Evolutionary conservation across 2,797 vertebrate species (phyloP).

Genomic region (Peromyscus attwateri): DNA sequence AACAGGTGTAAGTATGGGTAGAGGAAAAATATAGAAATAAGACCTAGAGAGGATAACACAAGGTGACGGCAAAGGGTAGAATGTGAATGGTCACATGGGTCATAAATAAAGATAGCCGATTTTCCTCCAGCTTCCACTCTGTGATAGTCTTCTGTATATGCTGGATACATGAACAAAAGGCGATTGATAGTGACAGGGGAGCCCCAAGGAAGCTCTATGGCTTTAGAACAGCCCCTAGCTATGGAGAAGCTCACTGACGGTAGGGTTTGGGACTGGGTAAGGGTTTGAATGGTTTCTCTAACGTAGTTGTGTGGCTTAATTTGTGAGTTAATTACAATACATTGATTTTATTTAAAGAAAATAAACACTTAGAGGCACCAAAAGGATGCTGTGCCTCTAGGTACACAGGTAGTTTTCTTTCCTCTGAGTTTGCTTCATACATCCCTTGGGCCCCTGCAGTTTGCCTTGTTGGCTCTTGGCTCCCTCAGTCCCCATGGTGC

Average conservation of each 20-base stretch:
- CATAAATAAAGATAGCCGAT: background rate
- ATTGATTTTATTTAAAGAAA: background rate
- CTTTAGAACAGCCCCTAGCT: background rate
- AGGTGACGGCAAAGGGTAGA: background rate
- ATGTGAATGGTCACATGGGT: background rate
- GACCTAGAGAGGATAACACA: background rate
- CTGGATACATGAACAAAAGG: background rate
- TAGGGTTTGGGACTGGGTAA: background rate
- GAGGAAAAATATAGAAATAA: background rate
- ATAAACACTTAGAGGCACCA: background rate
- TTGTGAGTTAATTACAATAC: background rate
- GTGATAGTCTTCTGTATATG: background rate
- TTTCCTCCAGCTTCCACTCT: background rate
- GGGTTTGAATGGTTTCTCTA: background rate
- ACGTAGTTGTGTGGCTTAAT: background rate
- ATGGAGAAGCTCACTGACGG: background rate
- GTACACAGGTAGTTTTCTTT: background rate
- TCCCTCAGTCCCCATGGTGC: background rate
- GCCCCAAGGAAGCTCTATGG: background rate
- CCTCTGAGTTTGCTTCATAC: conserved; percentile 15
- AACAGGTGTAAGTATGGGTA: background rate
- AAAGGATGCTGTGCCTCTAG: background rate
- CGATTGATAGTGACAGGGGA: background rate
- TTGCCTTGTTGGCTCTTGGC: background rate
- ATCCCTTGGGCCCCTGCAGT: background rate